phyloP scores from a whole-genome alignment of 2,113 vertebrate species.

The Ophthalmolycus amberensis region DNA sequence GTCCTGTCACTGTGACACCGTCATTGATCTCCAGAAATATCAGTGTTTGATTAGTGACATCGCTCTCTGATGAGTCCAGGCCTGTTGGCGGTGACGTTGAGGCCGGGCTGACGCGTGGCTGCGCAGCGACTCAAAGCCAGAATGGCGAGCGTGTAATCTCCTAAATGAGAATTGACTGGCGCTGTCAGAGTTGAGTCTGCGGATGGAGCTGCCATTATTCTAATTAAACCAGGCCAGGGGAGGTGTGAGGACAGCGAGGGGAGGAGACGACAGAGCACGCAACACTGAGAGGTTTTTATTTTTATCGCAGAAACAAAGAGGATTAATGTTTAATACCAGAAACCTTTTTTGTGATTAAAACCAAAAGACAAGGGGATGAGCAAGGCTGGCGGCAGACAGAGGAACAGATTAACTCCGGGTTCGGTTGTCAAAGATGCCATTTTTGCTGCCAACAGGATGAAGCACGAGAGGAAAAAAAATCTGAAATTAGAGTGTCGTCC shows the following conservation, averaged over 20 bases:
- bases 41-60: slow-evolving; percentile 7
- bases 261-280: slow-evolving; percentile 15
- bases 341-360: slow-evolving; percentile 49
- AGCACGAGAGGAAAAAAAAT: background rate
- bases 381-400: background rate
- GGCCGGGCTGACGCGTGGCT: background rate
- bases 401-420: background rate
- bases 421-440: background rate
- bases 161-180: slow-evolving; percentile 43
- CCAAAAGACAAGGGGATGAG: background rate
- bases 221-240: slow-evolving; percentile 22
- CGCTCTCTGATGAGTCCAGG: background rate
- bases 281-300: slow-evolving; percentile 4
- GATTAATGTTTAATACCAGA: slow-evolving; percentile 44
- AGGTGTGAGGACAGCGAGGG: background rate
- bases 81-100: background rate
- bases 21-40: slow-evolving; percentile 12
- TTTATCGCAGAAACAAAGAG: slow-evolving; percentile 47
- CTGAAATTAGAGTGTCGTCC: background rate
- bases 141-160: slow-evolving; percentile 36
- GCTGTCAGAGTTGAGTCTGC: slow-evolving; percentile 20
- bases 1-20: background rate
- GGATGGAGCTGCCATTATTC: slow-evolving; percentile 49
- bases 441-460: background rate
- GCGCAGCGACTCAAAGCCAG: background rate